Conservation (phyloP, 2,888 invertebrate genomes). For the Polymixis lichenea region DNA sequence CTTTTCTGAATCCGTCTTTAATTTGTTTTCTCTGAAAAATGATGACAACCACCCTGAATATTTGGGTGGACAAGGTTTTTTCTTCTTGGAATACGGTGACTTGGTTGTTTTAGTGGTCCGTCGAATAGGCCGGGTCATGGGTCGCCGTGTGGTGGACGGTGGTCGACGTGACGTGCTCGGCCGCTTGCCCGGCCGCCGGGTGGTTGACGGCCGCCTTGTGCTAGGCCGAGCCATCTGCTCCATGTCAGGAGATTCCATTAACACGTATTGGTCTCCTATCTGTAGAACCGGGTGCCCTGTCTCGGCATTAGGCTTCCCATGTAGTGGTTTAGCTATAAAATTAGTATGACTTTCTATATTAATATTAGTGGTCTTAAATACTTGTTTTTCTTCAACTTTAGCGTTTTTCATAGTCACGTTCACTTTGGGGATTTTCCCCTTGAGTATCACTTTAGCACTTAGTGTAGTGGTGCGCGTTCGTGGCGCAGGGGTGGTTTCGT, state of each 20-base stretch:
- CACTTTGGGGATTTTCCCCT: constrained; percentile 79
- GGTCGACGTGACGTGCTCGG: constrained; percentile 63
- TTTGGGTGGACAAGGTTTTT: constrained; percentile 79
- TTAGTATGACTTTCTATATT: constrained; percentile 88
- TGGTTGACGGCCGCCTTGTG: constrained; percentile 69
- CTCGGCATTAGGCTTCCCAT: constrained; percentile 65
- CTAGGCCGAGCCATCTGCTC: constrained; percentile 61
- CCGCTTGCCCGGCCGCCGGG: constrained; percentile 70
- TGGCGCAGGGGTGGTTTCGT: constrained; percentile 77
- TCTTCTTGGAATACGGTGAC: constrained; percentile 74
- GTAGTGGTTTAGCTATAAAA: constrained; percentile 81
- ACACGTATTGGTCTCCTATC: constrained; percentile 75
- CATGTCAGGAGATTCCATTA: constrained; percentile 72
- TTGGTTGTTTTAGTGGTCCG: constrained; percentile 77
- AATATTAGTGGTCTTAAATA: constrained; percentile 85
- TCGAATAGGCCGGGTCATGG: constrained; percentile 67
- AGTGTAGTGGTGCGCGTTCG: constrained; percentile 72
- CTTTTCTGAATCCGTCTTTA: constrained; percentile 76
- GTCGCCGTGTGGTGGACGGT: constrained; percentile 65
- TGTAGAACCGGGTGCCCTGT: constrained; percentile 70
- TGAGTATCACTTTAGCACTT: constrained; percentile 83
- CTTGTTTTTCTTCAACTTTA: constrained; percentile 79
- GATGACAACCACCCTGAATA: constrained; percentile 80
- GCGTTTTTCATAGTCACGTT: constrained; percentile 81
- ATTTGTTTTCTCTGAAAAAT: constrained; percentile 79